Evolutionary conservation across 2,797 vertebrate species (phyloP), one percentile per base, ranked within the genome.

Genomic region (Mergus octosetaceus): DNA sequence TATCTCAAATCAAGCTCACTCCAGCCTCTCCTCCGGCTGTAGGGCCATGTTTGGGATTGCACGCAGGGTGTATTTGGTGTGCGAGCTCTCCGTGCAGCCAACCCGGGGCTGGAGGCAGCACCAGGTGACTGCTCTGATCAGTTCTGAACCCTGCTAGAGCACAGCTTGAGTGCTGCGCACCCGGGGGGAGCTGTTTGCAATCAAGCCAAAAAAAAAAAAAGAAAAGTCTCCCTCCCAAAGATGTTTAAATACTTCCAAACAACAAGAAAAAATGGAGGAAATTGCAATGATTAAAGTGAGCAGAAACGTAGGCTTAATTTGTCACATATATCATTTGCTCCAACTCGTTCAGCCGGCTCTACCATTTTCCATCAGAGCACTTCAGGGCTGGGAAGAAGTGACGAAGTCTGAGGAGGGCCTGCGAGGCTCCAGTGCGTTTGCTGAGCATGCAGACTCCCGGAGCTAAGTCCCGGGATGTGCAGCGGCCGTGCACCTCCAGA

Each of bases 161-260:
- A 54, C 92, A 92, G 95, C 92, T 74, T 70, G 90, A 90, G 49
- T 0, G 2, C 71, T 0, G 49, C 95, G 86, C 85, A 54, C 79
- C 88, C 83, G 10, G 5, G 3, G 77, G 0, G 61, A 94, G 88
- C 53, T 90, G 93, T 93, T 90, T 94, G 93, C 83, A 95, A 94
- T 94, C 94, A 94, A 89, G 77, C 39, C 53, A 43, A 41, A 80
- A 79, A 47, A 41, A 47, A 76, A 47, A 76, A 70, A 30, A 49
- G 9, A 27, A 51, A 87, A 84, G 51, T 66, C 73, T 96, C 74
- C 61, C n/a, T 16, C 88, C 85, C 88, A 45, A 80, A 85, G 81
- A 89, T 74, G 69, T 93, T 95, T 96, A 92, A 97, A 93, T 75
- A 92, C 95, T 89, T 89, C 93, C 92, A 94, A 91, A 95, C 65